phyloP scores from a whole-genome alignment of 2,888 invertebrate species.

The Cabera pusaria region DNA sequence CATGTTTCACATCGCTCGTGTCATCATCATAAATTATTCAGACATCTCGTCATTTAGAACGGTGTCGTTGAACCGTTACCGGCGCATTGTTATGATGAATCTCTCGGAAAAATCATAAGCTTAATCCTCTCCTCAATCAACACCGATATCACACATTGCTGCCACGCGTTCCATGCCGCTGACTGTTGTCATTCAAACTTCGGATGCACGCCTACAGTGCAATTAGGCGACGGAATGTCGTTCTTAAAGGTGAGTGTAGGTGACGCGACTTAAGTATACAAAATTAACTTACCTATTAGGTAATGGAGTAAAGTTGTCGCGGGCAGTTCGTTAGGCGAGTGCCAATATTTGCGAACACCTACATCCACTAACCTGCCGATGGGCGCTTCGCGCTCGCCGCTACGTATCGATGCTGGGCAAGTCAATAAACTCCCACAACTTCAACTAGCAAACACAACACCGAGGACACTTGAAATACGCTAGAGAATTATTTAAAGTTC shows the following conservation, averaged over 20 bases:
- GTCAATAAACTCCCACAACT: slow-evolving; percentile 69
- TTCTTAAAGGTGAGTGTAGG: slow-evolving; percentile 46
- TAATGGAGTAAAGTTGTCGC: slow-evolving; percentile 65
- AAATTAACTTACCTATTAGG: slow-evolving; percentile 55
- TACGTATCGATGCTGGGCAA: slow-evolving; percentile 34
- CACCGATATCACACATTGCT: slow-evolving; percentile 43
- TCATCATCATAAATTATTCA: slow-evolving; percentile 59
- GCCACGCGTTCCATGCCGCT: slow-evolving; percentile 45
- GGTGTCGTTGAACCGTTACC: slow-evolving; percentile 54
- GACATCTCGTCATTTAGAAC: slow-evolving; percentile 44
- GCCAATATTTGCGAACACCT: slow-evolving; percentile 79
- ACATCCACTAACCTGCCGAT: slow-evolving; percentile 71
- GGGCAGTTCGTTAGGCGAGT: slow-evolving; percentile 65
- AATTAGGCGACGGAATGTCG: slow-evolving; percentile 50
- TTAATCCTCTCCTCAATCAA: slow-evolving; percentile 47
- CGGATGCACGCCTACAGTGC: slow-evolving; percentile 49
- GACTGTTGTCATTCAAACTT: slow-evolving; percentile 49
- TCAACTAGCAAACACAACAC: slow-evolving; percentile 7
- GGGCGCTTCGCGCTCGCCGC: slow-evolving; percentile 43
- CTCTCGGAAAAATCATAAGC: slow-evolving; percentile 35
- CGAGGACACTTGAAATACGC: no score
- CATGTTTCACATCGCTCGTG: slow-evolving; percentile 49
- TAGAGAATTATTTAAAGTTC: slow-evolving; percentile 18
- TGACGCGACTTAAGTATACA: slow-evolving; percentile 49
- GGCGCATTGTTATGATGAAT: slow-evolving; percentile 49